Percentiles rank a stretch among this genome's conserved stretches.
Conservation (phyloP, 2,888 invertebrate genomes). For the Microctonus hyperodae region DNA sequence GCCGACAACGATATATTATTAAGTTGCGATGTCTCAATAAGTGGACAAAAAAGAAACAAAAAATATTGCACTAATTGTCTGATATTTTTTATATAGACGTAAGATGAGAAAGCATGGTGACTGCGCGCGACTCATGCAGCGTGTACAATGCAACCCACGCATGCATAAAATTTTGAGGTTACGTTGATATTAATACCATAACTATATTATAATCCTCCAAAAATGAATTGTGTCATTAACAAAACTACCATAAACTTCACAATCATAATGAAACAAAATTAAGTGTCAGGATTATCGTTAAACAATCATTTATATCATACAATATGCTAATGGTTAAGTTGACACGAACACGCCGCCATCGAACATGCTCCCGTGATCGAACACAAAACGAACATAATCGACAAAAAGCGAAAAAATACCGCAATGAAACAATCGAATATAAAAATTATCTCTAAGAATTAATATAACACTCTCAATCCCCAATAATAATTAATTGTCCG, state of each 20-base stretch:
- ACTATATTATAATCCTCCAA: background rate
- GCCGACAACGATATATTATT: too few relatives aligned
- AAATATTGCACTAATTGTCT: background rate
- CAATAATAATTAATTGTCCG: background rate
- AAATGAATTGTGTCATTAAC: background rate
- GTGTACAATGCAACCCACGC: background rate
- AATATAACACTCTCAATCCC: background rate
- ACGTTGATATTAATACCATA: background rate
- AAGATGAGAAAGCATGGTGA: background rate
- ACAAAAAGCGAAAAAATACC: background rate
- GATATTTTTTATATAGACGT: background rate
- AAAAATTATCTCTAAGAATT: background rate
- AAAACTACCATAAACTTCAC: background rate
- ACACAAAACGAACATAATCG: background rate
- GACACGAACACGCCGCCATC: background rate
- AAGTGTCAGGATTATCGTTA: background rate
- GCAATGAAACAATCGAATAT: background rate
- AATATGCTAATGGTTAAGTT: background rate
- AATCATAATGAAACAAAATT: background rate
- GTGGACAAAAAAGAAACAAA: too few relatives aligned
- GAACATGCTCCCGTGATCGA: background rate
- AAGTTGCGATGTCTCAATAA: background rate
- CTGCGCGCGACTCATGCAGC: background rate
- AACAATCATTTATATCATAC: background rate
- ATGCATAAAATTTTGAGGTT: constrained; percentile 2